Evolutionary conservation across 2,888 invertebrate genomes (phyloP).

Genomic region (Oscheius sp.): DNA sequence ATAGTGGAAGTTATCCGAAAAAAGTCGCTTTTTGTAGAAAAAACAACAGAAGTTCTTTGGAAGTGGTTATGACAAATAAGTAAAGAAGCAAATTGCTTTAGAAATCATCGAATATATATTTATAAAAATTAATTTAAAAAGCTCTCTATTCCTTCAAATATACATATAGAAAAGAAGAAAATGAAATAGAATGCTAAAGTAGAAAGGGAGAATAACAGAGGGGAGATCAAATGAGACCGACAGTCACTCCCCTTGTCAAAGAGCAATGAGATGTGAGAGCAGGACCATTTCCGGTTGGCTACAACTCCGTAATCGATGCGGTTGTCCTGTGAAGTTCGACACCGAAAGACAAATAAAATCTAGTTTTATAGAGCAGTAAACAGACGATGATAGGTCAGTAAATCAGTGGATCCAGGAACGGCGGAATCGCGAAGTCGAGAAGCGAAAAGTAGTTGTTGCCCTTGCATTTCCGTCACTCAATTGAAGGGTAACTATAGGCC

Average conservation of each 20-base stretch:
- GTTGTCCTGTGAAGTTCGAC: conserved; percentile 20
- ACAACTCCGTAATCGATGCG: conserved; percentile 6
- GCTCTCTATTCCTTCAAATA: no score
- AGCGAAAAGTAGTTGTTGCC: no score
- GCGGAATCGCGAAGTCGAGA: background rate
- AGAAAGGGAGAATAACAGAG: background rate
- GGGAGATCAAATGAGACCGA: background rate
- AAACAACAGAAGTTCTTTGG: no score
- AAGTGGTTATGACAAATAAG: no score
- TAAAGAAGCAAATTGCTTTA: no score
- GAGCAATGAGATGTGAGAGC: background rate
- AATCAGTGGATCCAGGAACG: background rate
- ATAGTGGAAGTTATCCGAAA: background rate
- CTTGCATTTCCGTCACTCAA: background rate
- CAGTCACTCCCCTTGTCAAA: background rate
- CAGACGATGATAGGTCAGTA: conserved; percentile 16
- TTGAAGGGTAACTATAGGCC: conserved; percentile 17
- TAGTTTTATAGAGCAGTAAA: conserved; percentile 19
- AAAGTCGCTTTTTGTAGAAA: no score
- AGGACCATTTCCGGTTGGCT: background rate
- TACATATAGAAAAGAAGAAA: background rate
- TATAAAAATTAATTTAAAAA: no score
- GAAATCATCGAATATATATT: no score
- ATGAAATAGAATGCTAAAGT: background rate
- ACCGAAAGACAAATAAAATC: conserved; percentile 22